Evolutionary conservation across 2,888 invertebrate genomes (phyloP).

Genomic region (Steinernema carpocapsae): DNA sequence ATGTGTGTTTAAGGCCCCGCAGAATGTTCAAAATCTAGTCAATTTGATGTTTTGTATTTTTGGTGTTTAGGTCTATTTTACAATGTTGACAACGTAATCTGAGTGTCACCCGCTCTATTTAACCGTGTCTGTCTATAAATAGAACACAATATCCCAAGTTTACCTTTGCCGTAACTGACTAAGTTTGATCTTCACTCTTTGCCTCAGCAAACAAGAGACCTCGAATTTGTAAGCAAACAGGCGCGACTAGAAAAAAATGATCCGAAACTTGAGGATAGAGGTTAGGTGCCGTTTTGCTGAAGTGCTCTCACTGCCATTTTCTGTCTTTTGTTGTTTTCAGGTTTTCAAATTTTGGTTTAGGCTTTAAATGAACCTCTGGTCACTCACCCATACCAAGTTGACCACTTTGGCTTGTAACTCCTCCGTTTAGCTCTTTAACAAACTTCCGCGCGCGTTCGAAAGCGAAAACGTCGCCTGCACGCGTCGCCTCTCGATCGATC

Average conservation of each 20-base stretch:
- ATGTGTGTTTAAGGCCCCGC: too few species aligned
- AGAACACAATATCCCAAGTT: too few species aligned
- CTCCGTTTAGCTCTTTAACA: conserved; percentile 3
- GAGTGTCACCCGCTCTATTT: too few species aligned
- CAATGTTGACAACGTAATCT: too few species aligned
- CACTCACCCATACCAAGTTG: not conserved
- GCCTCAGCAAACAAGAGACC: not conserved
- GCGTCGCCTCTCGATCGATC: conserved; percentile 12
- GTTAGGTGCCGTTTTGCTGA: not conserved
- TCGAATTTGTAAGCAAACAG: conserved; percentile 10
- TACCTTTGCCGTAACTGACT: too few species aligned
- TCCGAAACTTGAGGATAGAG: not conserved
- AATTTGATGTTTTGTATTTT: too few species aligned
- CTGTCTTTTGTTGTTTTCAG: too few species aligned
- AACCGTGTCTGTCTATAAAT: too few species aligned
- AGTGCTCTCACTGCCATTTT: conserved; percentile 3
- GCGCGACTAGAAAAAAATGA: not conserved
- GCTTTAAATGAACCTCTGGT: not conserved
- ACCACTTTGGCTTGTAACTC: not conserved
- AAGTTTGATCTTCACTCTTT: too few species aligned
- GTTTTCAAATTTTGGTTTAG: too few species aligned
- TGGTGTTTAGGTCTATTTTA: too few species aligned
- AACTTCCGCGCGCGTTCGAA: conserved; percentile 33
- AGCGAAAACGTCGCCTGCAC: not conserved
- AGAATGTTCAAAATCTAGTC: too few species aligned